These are phyloP conservation scores for Octopus sinensis DNA, from an alignment of 1,140 invertebrate species.

Conservation along the genomic window DNA sequence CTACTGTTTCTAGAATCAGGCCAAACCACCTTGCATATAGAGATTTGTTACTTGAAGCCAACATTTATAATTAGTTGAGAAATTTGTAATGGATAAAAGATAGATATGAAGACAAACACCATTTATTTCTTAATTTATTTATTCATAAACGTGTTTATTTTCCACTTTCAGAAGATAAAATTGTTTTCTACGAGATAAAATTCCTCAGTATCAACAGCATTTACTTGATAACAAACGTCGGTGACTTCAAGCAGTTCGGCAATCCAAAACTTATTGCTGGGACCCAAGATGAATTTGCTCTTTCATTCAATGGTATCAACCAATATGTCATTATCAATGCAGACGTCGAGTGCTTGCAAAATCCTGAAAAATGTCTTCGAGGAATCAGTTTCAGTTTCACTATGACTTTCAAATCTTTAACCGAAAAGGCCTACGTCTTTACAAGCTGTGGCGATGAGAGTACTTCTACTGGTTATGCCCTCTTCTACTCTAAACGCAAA, in stretches of 20 bases:
- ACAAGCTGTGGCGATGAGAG: constrained; percentile 36
- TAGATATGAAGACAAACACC: too few relatives aligned
- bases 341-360: constrained; percentile 25
- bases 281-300: neutral
- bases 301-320: constrained; percentile 31
- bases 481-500: constrained; percentile 27
- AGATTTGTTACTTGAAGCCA: too few relatives aligned
- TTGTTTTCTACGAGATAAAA: neutral
- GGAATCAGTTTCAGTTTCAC: constrained; percentile 35
- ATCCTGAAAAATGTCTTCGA: constrained; percentile 29
- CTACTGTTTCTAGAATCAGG: too few relatives aligned
- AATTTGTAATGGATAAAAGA: too few relatives aligned
- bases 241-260: neutral
- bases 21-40: too few relatives aligned
- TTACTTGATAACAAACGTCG: neutral
- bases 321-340: constrained; percentile 27
- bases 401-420: constrained; percentile 25
- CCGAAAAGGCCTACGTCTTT: constrained; percentile 38
- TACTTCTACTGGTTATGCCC: constrained; percentile 30
- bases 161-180: neutral
- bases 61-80: too few relatives aligned
- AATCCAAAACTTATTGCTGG: neutral
- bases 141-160: too few relatives aligned
- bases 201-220: neutral
- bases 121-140: too few relatives aligned